Conservation (phyloP, 2,888 invertebrate species). For the Eilema griseolum region DNA sequence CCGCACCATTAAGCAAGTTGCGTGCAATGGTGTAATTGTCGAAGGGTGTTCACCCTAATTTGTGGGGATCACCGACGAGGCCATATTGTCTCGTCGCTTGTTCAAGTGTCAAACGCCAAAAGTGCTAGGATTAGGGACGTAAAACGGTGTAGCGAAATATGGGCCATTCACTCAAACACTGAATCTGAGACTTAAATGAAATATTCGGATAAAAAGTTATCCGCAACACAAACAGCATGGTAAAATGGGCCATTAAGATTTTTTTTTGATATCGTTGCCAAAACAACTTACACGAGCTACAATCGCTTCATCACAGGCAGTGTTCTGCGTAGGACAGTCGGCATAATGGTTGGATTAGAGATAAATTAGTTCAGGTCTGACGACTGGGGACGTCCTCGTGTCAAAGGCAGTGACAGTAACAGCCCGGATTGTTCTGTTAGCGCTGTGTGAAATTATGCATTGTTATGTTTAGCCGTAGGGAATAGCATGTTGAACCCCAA, state of each 20-base stretch:
- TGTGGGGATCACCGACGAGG: slow-evolving; percentile 67
- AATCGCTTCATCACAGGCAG: slow-evolving; percentile 17
- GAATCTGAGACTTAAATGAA: slow-evolving; percentile 38
- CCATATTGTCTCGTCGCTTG: slow-evolving; percentile 67
- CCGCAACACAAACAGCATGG: slow-evolving; percentile 11
- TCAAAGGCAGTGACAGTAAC: slow-evolving; percentile 37
- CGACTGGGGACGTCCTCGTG: slow-evolving; percentile 17
- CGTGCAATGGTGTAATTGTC: slow-evolving; percentile 75
- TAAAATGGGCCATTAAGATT: not conserved
- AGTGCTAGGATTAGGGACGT: slow-evolving; percentile 48
- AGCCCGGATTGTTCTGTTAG: slow-evolving; percentile 15
- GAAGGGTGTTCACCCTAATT: slow-evolving; percentile 81
- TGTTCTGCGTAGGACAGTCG: slow-evolving; percentile 31
- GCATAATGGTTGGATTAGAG: slow-evolving; percentile 21
- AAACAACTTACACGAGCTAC: slow-evolving; percentile 3
- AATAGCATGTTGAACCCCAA: slow-evolving; percentile 2
- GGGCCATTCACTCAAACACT: slow-evolving; percentile 42
- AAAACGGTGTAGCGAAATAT: slow-evolving; percentile 37
- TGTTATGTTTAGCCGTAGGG: not conserved
- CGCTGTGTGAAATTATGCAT: slow-evolving; percentile 6
- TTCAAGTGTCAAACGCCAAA: slow-evolving; percentile 76
- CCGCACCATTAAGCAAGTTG: slow-evolving; percentile 77
- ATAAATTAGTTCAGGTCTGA: slow-evolving; percentile 29
- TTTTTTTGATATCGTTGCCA: slow-evolving; percentile 1
- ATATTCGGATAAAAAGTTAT: slow-evolving; percentile 24